phyloP scores from a whole-genome alignment of 2,797 vertebrate species.

The Etheostoma nigrum region DNA sequence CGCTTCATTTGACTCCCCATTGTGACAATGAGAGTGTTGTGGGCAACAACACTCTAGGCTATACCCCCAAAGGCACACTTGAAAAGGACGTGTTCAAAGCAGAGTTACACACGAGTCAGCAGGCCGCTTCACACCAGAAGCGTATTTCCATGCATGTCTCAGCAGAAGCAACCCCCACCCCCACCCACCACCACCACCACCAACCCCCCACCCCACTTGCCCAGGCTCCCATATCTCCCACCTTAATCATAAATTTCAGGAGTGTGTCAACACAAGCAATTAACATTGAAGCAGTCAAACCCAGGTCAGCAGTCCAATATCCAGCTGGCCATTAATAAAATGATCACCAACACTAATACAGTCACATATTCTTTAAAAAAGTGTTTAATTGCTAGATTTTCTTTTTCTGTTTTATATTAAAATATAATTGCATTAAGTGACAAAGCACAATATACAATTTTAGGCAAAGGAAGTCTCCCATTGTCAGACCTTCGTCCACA shows the following conservation, averaged over 20 bases:
- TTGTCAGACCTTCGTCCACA: no score
- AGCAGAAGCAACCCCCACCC: neutral
- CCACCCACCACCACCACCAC: neutral
- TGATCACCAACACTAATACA: neutral
- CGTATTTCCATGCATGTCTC: slow-evolving; percentile 28
- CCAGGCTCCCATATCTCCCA: slow-evolving; percentile 24
- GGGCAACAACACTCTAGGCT: slow-evolving; percentile 58
- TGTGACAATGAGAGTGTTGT: slow-evolving; percentile 44
- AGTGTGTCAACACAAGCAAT: slow-evolving; percentile 21
- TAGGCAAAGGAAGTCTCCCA: no score
- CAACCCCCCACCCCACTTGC: neutral
- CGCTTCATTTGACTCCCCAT: slow-evolving; percentile 45
- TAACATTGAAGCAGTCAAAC: slow-evolving; percentile 30
- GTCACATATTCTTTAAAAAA: neutral
- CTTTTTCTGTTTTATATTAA: neutral
- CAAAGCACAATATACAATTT: no score
- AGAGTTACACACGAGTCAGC: slow-evolving; percentile 54
- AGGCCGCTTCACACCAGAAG: slow-evolving; percentile 29
- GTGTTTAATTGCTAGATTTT: neutral
- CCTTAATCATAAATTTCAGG: slow-evolving; percentile 47
- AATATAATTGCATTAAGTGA: neutral
- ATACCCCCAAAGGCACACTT: slow-evolving; percentile 57
- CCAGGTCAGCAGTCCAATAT: slow-evolving; percentile 19
- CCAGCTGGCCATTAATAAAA: neutral
- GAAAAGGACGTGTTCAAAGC: slow-evolving; percentile 58